Percentiles rank a stretch among this genome's conserved stretches.
phyloP scores from a whole-genome alignment of 2,888 invertebrate species.

The Aporophyla nigra region DNA sequence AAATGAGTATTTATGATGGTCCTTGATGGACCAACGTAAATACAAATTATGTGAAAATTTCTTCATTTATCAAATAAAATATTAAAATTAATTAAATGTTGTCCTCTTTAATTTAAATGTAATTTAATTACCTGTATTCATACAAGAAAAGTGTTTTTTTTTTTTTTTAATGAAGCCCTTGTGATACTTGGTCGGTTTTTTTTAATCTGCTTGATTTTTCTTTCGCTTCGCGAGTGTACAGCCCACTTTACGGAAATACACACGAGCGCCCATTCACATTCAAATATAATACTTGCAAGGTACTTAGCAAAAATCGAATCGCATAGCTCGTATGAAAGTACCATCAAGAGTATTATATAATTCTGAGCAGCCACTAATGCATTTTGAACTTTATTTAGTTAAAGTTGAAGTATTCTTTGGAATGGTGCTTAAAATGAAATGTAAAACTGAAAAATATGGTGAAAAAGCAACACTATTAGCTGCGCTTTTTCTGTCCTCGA shows the following conservation, averaged over 20 bases:
- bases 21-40: too few relatives aligned
- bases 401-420: conserved; percentile 9
- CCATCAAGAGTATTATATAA: conserved; percentile 60
- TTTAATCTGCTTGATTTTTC: background rate
- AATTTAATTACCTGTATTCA: too few relatives aligned
- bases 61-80: too few relatives aligned
- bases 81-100: too few relatives aligned
- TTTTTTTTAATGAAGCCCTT: too few relatives aligned
- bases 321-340: conserved; percentile 35
- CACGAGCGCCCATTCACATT: conserved; percentile 28
- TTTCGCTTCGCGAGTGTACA: background rate
- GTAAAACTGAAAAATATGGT: conserved; percentile 48
- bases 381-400: conserved; percentile 28
- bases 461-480: conserved; percentile 51
- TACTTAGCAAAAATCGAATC: conserved; percentile 63
- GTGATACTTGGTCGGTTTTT: background rate
- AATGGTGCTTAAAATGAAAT: background rate
- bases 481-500: conserved; percentile 54
- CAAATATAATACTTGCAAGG: conserved; percentile 39
- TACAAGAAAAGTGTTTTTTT: too few relatives aligned
- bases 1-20: too few relatives aligned
- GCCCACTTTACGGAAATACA: conserved; percentile 15
- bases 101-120: too few relatives aligned
- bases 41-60: too few relatives aligned
- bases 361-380: background rate